A percentile compares a stretch with the other conserved stretches of the same genome.
Evolutionary conservation across 2,888 invertebrate genomes (phyloP).

Genomic region (Melanchra persicariae): DNA sequence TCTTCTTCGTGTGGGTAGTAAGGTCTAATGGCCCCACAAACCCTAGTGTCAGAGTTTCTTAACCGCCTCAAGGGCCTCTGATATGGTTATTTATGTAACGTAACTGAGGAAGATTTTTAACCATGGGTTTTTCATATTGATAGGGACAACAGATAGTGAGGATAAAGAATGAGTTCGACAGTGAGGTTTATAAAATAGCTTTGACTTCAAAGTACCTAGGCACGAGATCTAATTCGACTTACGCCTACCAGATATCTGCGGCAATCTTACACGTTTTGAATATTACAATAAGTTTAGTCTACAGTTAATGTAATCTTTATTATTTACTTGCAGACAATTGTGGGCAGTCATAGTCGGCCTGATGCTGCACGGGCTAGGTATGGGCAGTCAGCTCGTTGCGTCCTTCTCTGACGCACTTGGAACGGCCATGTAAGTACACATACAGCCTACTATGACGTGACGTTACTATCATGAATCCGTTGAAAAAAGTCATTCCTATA

Average conservation of each 20-base stretch:
- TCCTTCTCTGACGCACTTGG: conserved; percentile 96
- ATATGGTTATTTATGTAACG: no score
- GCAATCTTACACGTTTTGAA: conserved; percentile 11
- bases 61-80: no score
- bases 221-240: not conserved
- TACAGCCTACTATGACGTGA: no score
- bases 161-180: not conserved
- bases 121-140: no score
- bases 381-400: conserved; percentile 96
- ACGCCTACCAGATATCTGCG: conserved; percentile 8
- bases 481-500: no score
- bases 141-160: not conserved
- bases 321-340: conserved; percentile 88
- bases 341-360: conserved; percentile 93
- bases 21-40: no score
- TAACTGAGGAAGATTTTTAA: no score
- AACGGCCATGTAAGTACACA: conserved; percentile 93
- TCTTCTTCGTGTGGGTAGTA: no score
- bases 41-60: no score
- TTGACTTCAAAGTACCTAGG: no score
- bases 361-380: conserved; percentile 95
- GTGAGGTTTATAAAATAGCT: not conserved
- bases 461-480: no score
- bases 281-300: not conserved
- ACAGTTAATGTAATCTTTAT: not conserved